Conservation (phyloP, 2,888 invertebrate genomes). For the Idaea biselata region DNA sequence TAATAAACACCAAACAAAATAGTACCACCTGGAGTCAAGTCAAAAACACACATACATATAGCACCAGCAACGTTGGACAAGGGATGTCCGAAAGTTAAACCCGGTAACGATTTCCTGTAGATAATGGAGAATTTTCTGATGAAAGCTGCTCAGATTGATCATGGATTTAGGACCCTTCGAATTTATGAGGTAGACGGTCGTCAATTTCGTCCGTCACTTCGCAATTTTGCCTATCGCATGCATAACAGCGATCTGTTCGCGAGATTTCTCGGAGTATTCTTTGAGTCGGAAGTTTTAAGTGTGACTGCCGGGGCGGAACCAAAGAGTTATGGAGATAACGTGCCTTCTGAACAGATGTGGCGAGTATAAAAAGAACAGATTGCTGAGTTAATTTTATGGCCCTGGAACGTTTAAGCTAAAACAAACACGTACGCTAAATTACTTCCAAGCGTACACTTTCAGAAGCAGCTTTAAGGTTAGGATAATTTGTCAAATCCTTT, state of each 20-base stretch:
- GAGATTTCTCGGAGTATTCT: conserved; percentile 42
- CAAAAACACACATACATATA: conserved; percentile 76
- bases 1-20: conserved; percentile 77
- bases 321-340: conserved; percentile 58
- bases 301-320: conserved; percentile 36
- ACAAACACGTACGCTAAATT: conserved; percentile 64
- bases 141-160: conserved; percentile 72
- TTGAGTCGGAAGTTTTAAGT: conserved; percentile 48
- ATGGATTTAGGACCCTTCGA: conserved; percentile 67
- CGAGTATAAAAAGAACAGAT: conserved; percentile 52
- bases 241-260: conserved; percentile 49
- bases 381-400: conserved; percentile 60
- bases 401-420: conserved; percentile 54
- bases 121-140: conserved; percentile 78
- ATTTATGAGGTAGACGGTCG: conserved; percentile 67
- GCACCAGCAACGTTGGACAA: conserved; percentile 67
- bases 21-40: conserved; percentile 77
- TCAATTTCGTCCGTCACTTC: conserved; percentile 64
- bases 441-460: conserved; percentile 58
- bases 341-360: conserved; percentile 52
- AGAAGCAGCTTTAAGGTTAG: conserved; percentile 55
- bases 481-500: conserved; percentile 59
- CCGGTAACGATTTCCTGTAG: conserved; percentile 78
- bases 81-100: conserved; percentile 70
- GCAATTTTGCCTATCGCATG: conserved; percentile 57